A percentile compares a stretch with the other conserved stretches of the same genome.
Evolutionary conservation across 64 coral and sea anemone genomes (phyloP).

Genomic region (Actinia equina): DNA sequence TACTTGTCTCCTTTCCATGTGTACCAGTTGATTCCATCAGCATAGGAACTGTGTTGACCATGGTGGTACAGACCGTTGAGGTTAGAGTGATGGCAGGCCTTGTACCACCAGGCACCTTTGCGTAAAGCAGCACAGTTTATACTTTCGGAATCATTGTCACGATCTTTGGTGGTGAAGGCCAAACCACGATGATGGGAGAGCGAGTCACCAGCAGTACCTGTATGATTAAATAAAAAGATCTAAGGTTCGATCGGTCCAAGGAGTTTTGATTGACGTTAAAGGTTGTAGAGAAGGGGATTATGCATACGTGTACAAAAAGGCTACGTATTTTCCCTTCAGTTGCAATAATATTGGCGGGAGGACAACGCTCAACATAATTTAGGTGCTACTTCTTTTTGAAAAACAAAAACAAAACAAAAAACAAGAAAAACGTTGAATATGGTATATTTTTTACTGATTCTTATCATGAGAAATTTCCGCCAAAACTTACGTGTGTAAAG

Average conservation of each 20-base stretch:
- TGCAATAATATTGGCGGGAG: no score
- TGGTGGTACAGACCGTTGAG: slow-evolving; percentile 12
- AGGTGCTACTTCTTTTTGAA: no score
- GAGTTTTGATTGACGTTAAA: no score
- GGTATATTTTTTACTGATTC: no score
- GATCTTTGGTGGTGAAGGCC: neutral
- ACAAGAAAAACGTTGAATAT: no score
- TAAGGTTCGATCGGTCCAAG: no score
- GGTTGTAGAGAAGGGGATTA: no score
- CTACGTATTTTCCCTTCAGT: no score
- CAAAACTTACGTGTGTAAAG: no score
- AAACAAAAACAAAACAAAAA: neutral
- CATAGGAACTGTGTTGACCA: neutral
- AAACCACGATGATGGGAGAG: neutral
- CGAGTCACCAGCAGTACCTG: neutral
- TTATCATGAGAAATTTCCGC: no score
- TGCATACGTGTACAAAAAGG: no score
- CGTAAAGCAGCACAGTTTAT: neutral
- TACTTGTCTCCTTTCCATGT: neutral
- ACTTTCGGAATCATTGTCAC: neutral
- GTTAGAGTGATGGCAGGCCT: neutral
- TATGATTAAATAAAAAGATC: neutral
- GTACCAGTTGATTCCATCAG: neutral
- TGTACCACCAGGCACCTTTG: slow-evolving; percentile 1
- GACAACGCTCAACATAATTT: no score